phyloP scores from a whole-genome alignment of 2,797 vertebrate species.

The Mormyrops attenuatus region DNA sequence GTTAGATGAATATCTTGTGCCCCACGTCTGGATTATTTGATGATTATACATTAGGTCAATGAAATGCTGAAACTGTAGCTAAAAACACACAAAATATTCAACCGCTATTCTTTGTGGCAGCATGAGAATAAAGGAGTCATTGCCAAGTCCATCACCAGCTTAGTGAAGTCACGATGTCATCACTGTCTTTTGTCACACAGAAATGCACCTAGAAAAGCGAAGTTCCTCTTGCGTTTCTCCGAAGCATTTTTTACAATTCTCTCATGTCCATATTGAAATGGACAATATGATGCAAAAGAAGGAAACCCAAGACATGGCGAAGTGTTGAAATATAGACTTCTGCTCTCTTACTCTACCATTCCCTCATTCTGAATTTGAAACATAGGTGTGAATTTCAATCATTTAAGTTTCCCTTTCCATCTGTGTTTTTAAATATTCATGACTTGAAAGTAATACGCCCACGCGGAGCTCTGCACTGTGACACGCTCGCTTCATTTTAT shows the following conservation, averaged over 20 bases:
- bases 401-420: neutral
- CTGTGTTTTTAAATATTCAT: slow-evolving; percentile 25
- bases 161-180: neutral
- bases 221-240: neutral
- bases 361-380: neutral
- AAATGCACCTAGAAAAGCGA: neutral
- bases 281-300: neutral
- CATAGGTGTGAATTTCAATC: slow-evolving; percentile 21
- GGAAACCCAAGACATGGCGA: neutral
- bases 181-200: neutral
- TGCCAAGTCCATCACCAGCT: neutral
- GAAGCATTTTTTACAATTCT: neutral
- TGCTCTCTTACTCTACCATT: neutral
- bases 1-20: neutral
- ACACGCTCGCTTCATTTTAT: neutral
- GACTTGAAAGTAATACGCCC: neutral
- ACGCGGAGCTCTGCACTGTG: neutral
- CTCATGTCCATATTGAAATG: neutral
- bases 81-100: neutral
- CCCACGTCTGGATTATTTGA: neutral
- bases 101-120: neutral
- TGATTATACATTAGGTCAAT: neutral
- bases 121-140: neutral
- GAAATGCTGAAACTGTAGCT: neutral
- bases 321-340: neutral